Percentiles rank a stretch among this genome's conserved stretches.
phyloP scores from a whole-genome alignment of 2,113 vertebrate genomes.

The Saguinus midas region DNA sequence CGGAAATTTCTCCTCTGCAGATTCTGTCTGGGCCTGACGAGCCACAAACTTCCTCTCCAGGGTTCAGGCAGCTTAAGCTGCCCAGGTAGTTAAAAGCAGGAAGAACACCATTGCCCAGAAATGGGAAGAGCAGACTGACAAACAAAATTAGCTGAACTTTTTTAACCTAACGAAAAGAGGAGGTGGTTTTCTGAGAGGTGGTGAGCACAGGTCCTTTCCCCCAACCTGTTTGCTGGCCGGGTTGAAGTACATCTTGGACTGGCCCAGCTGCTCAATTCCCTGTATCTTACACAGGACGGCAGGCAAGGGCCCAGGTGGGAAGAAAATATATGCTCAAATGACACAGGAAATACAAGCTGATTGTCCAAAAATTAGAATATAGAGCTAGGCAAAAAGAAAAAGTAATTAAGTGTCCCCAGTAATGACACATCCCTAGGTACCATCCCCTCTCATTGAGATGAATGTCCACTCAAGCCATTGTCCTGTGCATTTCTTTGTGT shows the following conservation, averaged over 20 bases:
- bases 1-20: not conserved
- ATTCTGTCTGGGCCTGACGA: not conserved
- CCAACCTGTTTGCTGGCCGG: not conserved
- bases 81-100: constrained; percentile 37
- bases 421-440: not conserved
- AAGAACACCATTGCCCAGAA: constrained; percentile 19
- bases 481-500: not conserved
- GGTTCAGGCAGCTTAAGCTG: not conserved
- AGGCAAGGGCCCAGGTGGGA: not conserved
- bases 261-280: not conserved
- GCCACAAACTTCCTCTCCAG: constrained; percentile 6
- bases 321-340: not conserved
- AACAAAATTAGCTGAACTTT: not conserved
- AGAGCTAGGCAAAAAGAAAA: not conserved
- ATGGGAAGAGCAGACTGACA: constrained; percentile 8
- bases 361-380: not conserved
- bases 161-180: constrained; percentile 14
- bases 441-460: not conserved
- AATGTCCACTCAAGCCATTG: not conserved
- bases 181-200: not conserved
- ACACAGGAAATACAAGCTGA: not conserved
- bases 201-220: not conserved
- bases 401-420: not conserved
- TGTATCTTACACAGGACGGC: not conserved
- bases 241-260: not conserved